Evolutionary conservation across 1,140 invertebrate species (phyloP).

Genomic region (Ericerus pela): DNA sequence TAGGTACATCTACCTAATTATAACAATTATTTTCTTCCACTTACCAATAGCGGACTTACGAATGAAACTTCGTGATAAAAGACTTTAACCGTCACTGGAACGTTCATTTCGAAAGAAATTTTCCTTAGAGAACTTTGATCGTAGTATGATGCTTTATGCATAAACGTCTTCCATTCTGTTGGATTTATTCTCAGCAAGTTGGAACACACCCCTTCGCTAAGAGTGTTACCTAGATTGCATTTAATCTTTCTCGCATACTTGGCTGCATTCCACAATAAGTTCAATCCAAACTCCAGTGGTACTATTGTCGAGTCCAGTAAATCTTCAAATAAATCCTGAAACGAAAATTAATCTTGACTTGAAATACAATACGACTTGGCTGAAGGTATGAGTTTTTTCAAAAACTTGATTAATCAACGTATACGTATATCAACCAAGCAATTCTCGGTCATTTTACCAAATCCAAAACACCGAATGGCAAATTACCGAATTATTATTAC

Average conservation of each 20-base stretch:
- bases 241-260: slow-evolving; percentile 1
- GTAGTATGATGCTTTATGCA: neutral
- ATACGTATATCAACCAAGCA: too few species aligned
- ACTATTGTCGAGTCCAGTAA: neutral
- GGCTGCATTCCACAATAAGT: neutral
- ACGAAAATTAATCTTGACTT: too few species aligned
- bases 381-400: too few species aligned
- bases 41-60: neutral
- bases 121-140: neutral
- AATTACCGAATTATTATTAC: too few species aligned
- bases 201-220: neutral
- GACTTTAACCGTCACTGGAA: neutral
- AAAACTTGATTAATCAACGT: too few species aligned
- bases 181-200: neutral
- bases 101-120: neutral
- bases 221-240: neutral
- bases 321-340: neutral
- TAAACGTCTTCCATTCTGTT: neutral
- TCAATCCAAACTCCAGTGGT: neutral
- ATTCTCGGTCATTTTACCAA: too few species aligned
- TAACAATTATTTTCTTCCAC: too few species aligned
- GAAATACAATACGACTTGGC: too few species aligned
- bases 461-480: too few species aligned
- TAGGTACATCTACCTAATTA: too few species aligned
- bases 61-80: neutral